Conservation (phyloP, 2,888 invertebrate species). For the Leptogaster cylindrica region DNA sequence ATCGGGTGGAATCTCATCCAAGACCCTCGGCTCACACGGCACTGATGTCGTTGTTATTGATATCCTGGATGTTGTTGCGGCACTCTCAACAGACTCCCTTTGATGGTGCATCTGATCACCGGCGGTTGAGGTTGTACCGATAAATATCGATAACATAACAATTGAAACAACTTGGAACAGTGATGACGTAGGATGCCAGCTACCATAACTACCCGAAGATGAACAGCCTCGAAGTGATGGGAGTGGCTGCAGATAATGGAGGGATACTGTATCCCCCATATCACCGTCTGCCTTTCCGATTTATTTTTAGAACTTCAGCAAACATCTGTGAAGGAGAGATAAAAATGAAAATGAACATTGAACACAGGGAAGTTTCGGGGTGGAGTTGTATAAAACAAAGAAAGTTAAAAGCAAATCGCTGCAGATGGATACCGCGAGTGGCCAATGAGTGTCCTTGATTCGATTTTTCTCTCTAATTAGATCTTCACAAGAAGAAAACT, state of each 20-base stretch:
- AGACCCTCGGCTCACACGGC: slow-evolving; percentile 57
- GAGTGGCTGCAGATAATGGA: slow-evolving; percentile 46
- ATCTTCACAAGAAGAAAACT: neutral
- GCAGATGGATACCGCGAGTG: neutral
- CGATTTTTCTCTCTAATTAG: neutral
- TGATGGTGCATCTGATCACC: slow-evolving; percentile 29
- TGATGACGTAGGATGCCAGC: slow-evolving; percentile 43
- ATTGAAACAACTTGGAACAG: slow-evolving; percentile 39
- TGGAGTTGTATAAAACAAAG: neutral
- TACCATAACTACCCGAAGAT: slow-evolving; percentile 33
- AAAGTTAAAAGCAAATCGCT: slow-evolving; percentile 1
- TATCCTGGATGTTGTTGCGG: slow-evolving; percentile 43
- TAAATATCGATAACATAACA: slow-evolving; percentile 42
- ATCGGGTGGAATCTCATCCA: slow-evolving; percentile 59
- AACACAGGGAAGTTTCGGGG: neutral
- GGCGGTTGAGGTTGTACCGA: slow-evolving; percentile 43
- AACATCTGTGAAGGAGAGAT: slow-evolving; percentile 49
- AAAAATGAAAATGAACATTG: slow-evolving; percentile 23
- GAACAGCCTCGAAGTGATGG: slow-evolving; percentile 40
- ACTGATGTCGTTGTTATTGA: slow-evolving; percentile 41
- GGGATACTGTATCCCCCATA: slow-evolving; percentile 50
- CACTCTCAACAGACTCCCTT: slow-evolving; percentile 31
- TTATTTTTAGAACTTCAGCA: slow-evolving; percentile 50
- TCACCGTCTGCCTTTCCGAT: slow-evolving; percentile 49
- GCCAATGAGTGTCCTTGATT: slow-evolving; percentile 2